These are phyloP conservation scores for Acleris holmiana DNA, from an alignment of 2,888 invertebrate species.

Conservation along the genomic window DNA sequence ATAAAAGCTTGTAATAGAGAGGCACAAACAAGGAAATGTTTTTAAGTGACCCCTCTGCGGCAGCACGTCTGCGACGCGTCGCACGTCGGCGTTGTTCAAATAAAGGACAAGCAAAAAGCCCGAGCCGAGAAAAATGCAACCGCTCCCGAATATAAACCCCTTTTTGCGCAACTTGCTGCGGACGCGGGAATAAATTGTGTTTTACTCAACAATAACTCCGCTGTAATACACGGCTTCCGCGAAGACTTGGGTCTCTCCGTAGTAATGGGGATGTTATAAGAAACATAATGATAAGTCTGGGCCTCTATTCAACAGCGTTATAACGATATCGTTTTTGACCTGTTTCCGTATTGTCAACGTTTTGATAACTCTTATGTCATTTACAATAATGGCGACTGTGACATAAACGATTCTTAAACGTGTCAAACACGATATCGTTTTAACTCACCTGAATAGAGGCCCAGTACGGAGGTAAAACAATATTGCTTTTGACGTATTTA, in stretches of 20 bases:
- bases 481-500: too few relatives aligned
- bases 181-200: slow-evolving; percentile 18
- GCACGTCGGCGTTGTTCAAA: slow-evolving; percentile 36
- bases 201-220: slow-evolving; percentile 3
- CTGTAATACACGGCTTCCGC: slow-evolving; percentile 5
- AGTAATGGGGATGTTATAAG: background rate
- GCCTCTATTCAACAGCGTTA: too few relatives aligned
- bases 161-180: slow-evolving; percentile 23
- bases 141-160: slow-evolving; percentile 33
- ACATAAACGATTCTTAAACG: too few relatives aligned
- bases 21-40: too few relatives aligned
- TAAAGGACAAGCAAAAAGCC: slow-evolving; percentile 33
- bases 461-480: too few relatives aligned
- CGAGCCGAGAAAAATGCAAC: slow-evolving; percentile 34
- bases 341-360: too few relatives aligned
- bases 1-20: too few relatives aligned
- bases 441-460: too few relatives aligned
- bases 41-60: slow-evolving; percentile 6
- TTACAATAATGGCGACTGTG: too few relatives aligned
- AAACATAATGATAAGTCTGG: background rate
- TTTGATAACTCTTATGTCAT: too few relatives aligned
- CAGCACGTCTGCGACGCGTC: slow-evolving; percentile 14
- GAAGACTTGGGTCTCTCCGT: background rate
- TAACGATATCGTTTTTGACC: too few relatives aligned
- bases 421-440: too few relatives aligned